Evolutionary conservation across 2,113 vertebrate species (phyloP), one percentile per base, ranked within the genome.

Genomic region (Typhlomys cinereus): DNA sequence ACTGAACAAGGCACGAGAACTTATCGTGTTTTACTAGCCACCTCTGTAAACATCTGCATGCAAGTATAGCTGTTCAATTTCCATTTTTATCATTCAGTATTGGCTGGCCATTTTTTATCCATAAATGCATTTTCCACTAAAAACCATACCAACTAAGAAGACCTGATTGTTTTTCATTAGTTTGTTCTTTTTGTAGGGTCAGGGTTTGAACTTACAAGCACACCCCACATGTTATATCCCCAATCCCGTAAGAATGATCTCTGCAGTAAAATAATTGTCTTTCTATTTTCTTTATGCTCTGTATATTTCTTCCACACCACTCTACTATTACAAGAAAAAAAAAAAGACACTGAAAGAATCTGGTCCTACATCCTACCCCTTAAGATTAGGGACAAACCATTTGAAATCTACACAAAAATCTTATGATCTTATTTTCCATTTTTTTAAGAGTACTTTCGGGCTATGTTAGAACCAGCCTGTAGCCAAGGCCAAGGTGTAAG

Each of bases 401-500:
- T 88, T 90, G 27, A 85, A 79, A 71, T 73, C 86, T 84, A 66
- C 39, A 36, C 57, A 76, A 93, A 92, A 92, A 84, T 71, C 67
- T 75, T 71, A 66, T 54, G 67, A 92, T 66, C 71, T 76, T 91
- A 7, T 92, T 92, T 90, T 71, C 79, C 70, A 27, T 50, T 48
- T 48, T 59, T 91, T 70, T 74, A 46, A 25, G 44, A 48, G 89
- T 84, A 81, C 50, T 91, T 96, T 80, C 74, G 46, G 83, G 82
- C 70, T 94, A 78, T 94, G 91, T 29, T 71, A 94, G 86, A 93
- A 95, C 89, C 61, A 80, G 61, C 71, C 86, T 84, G 71, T 80
- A 81, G 62, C 92, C 83, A 89, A 75, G 74, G 89, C 75, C 87
- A 93, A 93, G 67, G 86, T 94, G 81, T 85, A 95, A 94, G 83